These are phyloP conservation scores for Osedax frankpressi DNA, from an alignment of 2,888 invertebrate species.

Conservation along the genomic window DNA sequence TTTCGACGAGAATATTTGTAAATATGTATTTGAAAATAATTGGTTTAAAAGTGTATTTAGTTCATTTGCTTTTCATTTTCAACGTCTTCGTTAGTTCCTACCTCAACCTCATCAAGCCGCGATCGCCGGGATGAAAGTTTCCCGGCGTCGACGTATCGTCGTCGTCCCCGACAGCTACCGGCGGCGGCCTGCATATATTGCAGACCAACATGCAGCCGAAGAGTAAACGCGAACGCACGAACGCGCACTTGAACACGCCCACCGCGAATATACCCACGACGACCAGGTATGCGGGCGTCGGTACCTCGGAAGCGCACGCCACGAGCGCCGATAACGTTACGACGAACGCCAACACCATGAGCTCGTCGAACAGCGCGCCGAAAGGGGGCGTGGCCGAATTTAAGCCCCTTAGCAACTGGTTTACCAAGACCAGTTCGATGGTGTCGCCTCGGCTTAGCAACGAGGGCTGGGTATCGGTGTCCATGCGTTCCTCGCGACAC, in stretches of 20 bases:
- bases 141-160: too few species aligned
- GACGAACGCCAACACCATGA: neutral
- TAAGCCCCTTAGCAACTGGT: neutral
- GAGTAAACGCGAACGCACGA: neutral
- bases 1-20: too few species aligned
- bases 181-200: neutral
- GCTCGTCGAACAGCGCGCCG: neutral
- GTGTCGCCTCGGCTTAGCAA: too few species aligned
- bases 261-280: neutral
- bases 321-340: neutral
- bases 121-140: too few species aligned
- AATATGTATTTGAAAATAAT: too few species aligned
- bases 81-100: too few species aligned
- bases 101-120: too few species aligned
- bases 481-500: neutral
- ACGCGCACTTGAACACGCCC: neutral
- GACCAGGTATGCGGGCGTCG: neutral
- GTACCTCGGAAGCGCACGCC: neutral
- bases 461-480: too few species aligned
- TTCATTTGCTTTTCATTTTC: too few species aligned
- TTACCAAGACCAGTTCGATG: neutral
- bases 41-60: too few species aligned
- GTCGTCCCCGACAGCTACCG: too few species aligned
- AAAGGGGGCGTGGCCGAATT: neutral
- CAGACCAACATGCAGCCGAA: neutral